Evolutionary conservation across 23 tunicate genomes (phyloP).

Genomic region (Aplidium turbinatum): DNA sequence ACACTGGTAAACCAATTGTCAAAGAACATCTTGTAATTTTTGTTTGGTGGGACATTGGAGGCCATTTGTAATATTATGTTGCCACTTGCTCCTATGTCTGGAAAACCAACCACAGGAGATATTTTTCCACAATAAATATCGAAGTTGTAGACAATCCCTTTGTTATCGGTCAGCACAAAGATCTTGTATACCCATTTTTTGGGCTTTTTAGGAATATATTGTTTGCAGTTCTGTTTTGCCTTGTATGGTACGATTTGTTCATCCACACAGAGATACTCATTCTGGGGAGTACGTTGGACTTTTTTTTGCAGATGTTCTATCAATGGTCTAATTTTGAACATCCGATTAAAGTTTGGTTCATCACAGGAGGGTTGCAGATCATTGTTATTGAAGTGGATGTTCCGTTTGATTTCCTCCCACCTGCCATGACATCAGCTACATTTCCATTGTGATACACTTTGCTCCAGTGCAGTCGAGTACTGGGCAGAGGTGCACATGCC

Average conservation of each 20-base stretch:
- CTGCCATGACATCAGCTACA: slow-evolving; percentile 10
- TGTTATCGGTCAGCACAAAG: too few relatives aligned
- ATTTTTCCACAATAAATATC: too few relatives aligned
- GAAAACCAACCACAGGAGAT: background rate
- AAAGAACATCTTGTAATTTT: too few relatives aligned
- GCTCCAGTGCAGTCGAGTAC: background rate
- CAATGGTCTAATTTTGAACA: slow-evolving; percentile 14
- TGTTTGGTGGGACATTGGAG: too few relatives aligned
- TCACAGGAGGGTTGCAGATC: background rate
- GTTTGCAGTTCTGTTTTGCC: too few relatives aligned
- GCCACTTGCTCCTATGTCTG: background rate
- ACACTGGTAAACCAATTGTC: slow-evolving; percentile 19
- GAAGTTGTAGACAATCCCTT: too few relatives aligned
- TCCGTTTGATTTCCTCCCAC: slow-evolving; percentile 9
- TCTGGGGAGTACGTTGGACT: too few relatives aligned
- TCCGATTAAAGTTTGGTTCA: background rate
- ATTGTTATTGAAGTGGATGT: slow-evolving; percentile 16
- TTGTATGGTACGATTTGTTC: too few relatives aligned
- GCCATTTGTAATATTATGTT: background rate
- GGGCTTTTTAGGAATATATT: too few relatives aligned
- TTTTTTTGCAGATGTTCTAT: too few relatives aligned
- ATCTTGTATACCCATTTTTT: too few relatives aligned
- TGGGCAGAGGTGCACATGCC: slow-evolving; percentile 20
- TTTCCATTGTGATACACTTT: slow-evolving; percentile 4
- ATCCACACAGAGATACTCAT: too few relatives aligned